These are phyloP conservation scores for Myopa tessellatipennis DNA, from an alignment of 2,888 invertebrate species.

Conservation along the genomic window DNA sequence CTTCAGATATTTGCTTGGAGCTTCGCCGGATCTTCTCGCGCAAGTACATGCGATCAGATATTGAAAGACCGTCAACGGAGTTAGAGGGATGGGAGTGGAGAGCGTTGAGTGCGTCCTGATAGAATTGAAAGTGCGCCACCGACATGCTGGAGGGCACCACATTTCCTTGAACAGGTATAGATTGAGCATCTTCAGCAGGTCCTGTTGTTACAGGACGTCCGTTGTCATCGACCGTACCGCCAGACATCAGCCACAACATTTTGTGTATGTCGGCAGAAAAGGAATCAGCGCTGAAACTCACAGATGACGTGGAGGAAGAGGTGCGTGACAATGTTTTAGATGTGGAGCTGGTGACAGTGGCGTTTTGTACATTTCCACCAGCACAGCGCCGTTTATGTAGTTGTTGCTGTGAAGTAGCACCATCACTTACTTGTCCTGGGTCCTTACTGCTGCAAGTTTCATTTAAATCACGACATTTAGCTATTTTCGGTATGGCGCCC, in stretches of 20 bases:
- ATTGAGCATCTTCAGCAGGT: constrained; percentile 51
- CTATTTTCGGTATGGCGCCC: constrained; percentile 70
- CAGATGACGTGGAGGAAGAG: constrained; percentile 72
- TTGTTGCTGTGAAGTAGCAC: constrained; percentile 31
- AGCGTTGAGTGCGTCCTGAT: constrained; percentile 62
- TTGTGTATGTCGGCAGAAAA: constrained; percentile 66
- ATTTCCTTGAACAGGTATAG: constrained; percentile 44
- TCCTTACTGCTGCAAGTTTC: constrained; percentile 49
- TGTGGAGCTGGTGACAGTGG: constrained; percentile 68
- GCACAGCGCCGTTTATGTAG: constrained; percentile 60
- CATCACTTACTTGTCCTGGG: constrained; percentile 8
- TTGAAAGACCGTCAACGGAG: constrained; percentile 57
- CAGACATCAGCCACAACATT: constrained; percentile 67
- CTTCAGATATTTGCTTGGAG: constrained; percentile 59
- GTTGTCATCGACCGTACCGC: constrained; percentile 59
- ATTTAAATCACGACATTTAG: constrained; percentile 63
- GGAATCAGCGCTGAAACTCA: constrained; percentile 72
- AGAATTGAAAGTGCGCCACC: constrained; percentile 61
- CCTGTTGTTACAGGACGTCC: constrained; percentile 55
- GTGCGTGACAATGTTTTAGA: constrained; percentile 74
- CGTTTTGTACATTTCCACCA: constrained; percentile 54
- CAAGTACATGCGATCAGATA: constrained; percentile 58
- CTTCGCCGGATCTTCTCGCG: constrained; percentile 59
- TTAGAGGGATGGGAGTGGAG: constrained; percentile 51
- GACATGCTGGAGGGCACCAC: constrained; percentile 59